These are phyloP conservation scores for Karalla daura DNA, from an alignment of 2,797 vertebrate species.

Conservation along the genomic window DNA sequence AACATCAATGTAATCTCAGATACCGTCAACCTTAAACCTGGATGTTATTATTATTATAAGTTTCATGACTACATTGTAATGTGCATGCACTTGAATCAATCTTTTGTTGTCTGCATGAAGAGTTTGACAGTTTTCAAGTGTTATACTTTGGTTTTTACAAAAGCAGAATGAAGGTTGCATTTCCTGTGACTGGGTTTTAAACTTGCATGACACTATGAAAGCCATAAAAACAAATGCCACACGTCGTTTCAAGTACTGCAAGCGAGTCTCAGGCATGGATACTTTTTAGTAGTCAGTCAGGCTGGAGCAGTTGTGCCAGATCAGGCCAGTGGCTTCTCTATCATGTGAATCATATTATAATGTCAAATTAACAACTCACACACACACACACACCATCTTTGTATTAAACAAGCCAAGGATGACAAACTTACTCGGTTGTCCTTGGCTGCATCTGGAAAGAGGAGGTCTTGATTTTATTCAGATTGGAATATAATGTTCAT, in stretches of 20 bases:
- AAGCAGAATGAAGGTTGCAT: too few relatives aligned
- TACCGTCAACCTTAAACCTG: too few relatives aligned
- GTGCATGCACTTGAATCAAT: too few relatives aligned
- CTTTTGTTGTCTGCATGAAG: too few relatives aligned
- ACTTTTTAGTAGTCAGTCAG: neutral
- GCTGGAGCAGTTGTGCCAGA: slow-evolving; percentile 6
- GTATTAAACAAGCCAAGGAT: neutral
- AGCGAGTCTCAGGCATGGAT: neutral
- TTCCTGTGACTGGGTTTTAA: too few relatives aligned
- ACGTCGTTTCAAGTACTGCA: neutral
- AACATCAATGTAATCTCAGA: neutral
- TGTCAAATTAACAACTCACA: slow-evolving; percentile 15
- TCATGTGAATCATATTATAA: slow-evolving; percentile 35
- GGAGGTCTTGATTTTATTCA: neutral
- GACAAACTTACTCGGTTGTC: neutral
- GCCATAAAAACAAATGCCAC: neutral
- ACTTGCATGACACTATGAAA: neutral
- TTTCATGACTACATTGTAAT: too few relatives aligned
- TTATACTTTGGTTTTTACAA: too few relatives aligned
- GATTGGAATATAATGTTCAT: neutral
- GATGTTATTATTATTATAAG: too few relatives aligned
- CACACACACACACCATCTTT: neutral
- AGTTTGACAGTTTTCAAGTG: too few relatives aligned
- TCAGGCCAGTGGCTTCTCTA: neutral
- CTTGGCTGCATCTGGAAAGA: neutral